Evolutionary conservation across 2,797 vertebrate species (phyloP).

Genomic region (Ataeniobius toweri): DNA sequence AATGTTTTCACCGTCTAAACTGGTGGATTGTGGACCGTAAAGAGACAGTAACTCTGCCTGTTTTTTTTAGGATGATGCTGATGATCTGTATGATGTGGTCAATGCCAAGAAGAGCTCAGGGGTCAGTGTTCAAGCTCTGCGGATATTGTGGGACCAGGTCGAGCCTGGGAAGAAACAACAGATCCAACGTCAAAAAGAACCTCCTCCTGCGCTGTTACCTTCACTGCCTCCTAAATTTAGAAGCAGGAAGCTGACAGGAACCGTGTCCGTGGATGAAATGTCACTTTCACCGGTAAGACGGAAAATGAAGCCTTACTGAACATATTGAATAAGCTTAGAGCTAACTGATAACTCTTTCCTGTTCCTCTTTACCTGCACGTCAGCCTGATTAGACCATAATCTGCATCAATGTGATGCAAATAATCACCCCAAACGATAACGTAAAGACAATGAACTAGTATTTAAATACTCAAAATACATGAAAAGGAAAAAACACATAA

Average conservation of each 20-base stretch:
- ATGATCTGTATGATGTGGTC: slow-evolving; percentile 80
- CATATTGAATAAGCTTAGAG: background rate
- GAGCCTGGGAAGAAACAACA: background rate
- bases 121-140: slow-evolving; percentile 72
- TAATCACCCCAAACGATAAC: too few species aligned
- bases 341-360: background rate
- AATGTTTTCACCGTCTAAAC: background rate
- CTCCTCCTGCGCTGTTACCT: slow-evolving; percentile 13
- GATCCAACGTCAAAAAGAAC: slow-evolving; percentile 13
- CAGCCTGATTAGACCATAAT: background rate
- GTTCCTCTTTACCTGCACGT: background rate
- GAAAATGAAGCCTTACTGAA: background rate
- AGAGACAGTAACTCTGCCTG: background rate
- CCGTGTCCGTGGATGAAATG: slow-evolving; percentile 43
- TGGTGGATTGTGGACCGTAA: background rate
- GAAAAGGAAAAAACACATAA: background rate
- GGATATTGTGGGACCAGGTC: slow-evolving; percentile 61
- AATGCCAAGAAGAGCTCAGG: slow-evolving; percentile 25
- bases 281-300: slow-evolving; percentile 42
- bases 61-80: slow-evolving; percentile 58
- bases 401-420: background rate
- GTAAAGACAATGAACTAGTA: too few species aligned
- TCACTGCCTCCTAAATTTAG: slow-evolving; percentile 52
- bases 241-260: slow-evolving; percentile 62
- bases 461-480: too few species aligned